Evolutionary conservation across 2,888 invertebrate species (phyloP).

Genomic region (Phortica magna): DNA sequence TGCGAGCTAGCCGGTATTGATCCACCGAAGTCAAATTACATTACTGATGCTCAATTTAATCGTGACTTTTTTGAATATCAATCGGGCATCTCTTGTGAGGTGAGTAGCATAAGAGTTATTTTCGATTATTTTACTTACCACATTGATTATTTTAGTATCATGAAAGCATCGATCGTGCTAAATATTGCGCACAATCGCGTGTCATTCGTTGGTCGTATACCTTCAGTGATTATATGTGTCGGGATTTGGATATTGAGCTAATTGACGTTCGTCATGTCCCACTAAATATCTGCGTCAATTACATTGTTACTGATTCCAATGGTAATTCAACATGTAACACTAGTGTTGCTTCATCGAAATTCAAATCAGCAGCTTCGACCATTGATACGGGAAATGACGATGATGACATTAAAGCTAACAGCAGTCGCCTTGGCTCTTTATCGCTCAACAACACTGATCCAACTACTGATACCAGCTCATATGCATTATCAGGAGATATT

Average conservation of each 20-base stretch:
- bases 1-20: constrained; percentile 62
- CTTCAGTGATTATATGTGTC: constrained; percentile 79
- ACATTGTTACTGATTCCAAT: constrained; percentile 5
- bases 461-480: no score
- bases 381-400: background rate
- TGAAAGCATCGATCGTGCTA: constrained; percentile 71
- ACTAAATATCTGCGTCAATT: constrained; percentile 46
- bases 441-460: no score
- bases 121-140: constrained; percentile 11
- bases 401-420: background rate
- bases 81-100: constrained; percentile 74
- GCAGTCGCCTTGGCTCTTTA: background rate
- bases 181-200: constrained; percentile 78
- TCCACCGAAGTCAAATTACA: constrained; percentile 54
- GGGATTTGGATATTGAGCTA: constrained; percentile 76
- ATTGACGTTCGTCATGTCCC: constrained; percentile 78
- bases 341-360: background rate
- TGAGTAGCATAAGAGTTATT: constrained; percentile 50
- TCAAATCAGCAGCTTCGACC: background rate
- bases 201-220: constrained; percentile 77
- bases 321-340: background rate
- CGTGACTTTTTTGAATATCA: constrained; percentile 72
- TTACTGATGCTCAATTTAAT: constrained; percentile 68
- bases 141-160: constrained; percentile 74
- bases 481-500: no score